phyloP scores from a whole-genome alignment of 2,113 vertebrate genomes.

The Callopanchax toddi region DNA sequence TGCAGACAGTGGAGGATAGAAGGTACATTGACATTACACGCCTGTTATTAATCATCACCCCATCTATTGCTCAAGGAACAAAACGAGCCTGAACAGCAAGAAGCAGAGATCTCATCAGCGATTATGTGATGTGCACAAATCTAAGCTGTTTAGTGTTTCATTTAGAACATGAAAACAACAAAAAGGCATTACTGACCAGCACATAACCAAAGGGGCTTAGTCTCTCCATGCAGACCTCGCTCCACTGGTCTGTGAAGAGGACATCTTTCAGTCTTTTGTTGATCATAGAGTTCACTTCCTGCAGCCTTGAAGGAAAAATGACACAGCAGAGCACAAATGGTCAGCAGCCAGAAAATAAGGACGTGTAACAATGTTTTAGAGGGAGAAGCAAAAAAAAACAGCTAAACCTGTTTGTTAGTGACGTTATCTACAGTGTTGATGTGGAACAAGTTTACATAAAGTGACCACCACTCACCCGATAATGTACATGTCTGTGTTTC shows the following conservation, averaged over 20 bases:
- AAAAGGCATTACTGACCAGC: constrained; percentile 83
- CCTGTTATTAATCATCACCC: constrained; percentile 52
- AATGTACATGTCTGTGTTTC: constrained; percentile 91
- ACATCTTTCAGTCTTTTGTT: constrained; percentile 96
- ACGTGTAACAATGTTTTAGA: background rate
- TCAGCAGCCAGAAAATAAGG: too few relatives aligned
- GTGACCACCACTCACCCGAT: constrained; percentile 88
- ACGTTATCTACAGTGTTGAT: constrained; percentile 2
- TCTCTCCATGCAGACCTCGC: constrained; percentile 95
- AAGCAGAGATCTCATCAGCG: constrained; percentile 26
- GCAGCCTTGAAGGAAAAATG: constrained; percentile 82
- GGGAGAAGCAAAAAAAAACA: constrained; percentile 7
- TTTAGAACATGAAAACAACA: constrained; percentile 14
- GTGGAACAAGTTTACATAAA: background rate
- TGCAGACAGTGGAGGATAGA: constrained; percentile 35
- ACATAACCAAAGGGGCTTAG: constrained; percentile 93
- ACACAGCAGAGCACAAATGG: constrained; percentile 32
- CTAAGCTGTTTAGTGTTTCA: constrained; percentile 19
- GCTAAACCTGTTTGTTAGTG: constrained; percentile 24
- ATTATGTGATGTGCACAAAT: background rate
- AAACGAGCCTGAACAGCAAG: constrained; percentile 41
- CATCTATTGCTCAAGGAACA: constrained; percentile 54
- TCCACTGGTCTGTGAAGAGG: constrained; percentile 98
- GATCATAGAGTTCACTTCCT: constrained; percentile 98
- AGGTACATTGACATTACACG: constrained; percentile 56